phyloP scores from a whole-genome alignment of 2,888 invertebrate genomes.

The Mellilla xanthometata region DNA sequence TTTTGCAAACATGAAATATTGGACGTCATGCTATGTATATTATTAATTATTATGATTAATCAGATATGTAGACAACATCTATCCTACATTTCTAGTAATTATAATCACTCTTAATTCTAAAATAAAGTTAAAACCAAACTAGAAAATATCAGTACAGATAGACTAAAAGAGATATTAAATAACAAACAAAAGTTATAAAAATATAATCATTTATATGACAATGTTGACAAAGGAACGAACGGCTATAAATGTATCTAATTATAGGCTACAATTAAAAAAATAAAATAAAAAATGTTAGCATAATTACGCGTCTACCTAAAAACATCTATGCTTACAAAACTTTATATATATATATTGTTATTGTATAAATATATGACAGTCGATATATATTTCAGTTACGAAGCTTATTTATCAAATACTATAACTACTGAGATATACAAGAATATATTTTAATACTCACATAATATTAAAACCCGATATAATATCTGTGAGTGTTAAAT shows the following conservation, averaged over 20 bases:
- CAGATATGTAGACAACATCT: slow-evolving; percentile 45
- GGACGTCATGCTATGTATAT: slow-evolving; percentile 37
- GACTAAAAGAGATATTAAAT: slow-evolving; percentile 16
- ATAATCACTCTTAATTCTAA: slow-evolving; percentile 45
- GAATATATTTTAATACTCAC: slow-evolving; percentile 20
- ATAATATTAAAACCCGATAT: slow-evolving; percentile 1
- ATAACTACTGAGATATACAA: slow-evolving; percentile 26
- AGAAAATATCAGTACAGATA: slow-evolving; percentile 26
- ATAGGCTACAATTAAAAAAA: slow-evolving; percentile 20
- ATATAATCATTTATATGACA: slow-evolving; percentile 21
- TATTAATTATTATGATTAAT: slow-evolving; percentile 25
- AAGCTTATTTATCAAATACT: slow-evolving; percentile 32
- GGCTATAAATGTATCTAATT: slow-evolving; percentile 17
- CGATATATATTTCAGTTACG: slow-evolving; percentile 29
- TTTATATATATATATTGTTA: slow-evolving; percentile 21
- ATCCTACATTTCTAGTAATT: slow-evolving; percentile 39
- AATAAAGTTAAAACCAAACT: slow-evolving; percentile 27
- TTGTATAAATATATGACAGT: slow-evolving; percentile 31
- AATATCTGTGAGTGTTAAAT: slow-evolving; percentile 9
- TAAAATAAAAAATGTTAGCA: slow-evolving; percentile 19
- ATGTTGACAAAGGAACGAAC: slow-evolving; percentile 25
- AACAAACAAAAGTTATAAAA: slow-evolving; percentile 27
- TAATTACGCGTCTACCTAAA: slow-evolving; percentile 26
- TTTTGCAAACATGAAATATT: slow-evolving; percentile 20
- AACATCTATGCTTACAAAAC: slow-evolving; percentile 28